These are phyloP conservation scores for Tetranychus truncatus DNA, from an alignment of 2,888 invertebrate genomes.

Conservation along the genomic window DNA sequence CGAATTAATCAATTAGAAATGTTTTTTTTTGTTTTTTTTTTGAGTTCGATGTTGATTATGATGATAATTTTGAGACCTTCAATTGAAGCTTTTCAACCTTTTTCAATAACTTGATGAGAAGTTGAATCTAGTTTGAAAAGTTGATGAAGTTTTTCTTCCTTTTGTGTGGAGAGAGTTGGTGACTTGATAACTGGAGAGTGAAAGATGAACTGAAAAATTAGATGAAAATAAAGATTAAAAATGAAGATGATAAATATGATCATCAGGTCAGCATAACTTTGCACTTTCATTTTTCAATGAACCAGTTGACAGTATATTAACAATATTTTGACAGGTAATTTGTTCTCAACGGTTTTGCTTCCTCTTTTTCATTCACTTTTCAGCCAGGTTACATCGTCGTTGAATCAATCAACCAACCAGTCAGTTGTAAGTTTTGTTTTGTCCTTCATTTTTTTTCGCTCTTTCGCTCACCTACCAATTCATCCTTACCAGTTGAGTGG, in stretches of 20 bases:
- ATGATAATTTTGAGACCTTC: too few species aligned
- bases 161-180: too few species aligned
- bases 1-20: too few species aligned
- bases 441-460: neutral
- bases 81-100: too few species aligned
- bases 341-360: neutral
- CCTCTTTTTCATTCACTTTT: neutral
- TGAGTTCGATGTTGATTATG: too few species aligned
- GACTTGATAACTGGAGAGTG: neutral
- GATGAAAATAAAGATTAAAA: neutral
- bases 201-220: neutral
- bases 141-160: too few species aligned
- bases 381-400: neutral
- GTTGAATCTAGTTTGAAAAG: too few species aligned
- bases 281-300: neutral
- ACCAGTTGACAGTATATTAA: neutral
- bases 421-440: neutral
- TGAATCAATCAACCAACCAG: neutral
- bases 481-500: too few species aligned
- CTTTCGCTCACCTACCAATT: too few species aligned
- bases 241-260: neutral
- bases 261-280: neutral
- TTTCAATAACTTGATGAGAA: too few species aligned
- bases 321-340: constrained; percentile 1
- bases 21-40: too few species aligned